A percentile compares a stretch with the other conserved stretches of the same genome.
phyloP scores from a whole-genome alignment of 2,797 vertebrate genomes.

The Phalanger gymnotis region DNA sequence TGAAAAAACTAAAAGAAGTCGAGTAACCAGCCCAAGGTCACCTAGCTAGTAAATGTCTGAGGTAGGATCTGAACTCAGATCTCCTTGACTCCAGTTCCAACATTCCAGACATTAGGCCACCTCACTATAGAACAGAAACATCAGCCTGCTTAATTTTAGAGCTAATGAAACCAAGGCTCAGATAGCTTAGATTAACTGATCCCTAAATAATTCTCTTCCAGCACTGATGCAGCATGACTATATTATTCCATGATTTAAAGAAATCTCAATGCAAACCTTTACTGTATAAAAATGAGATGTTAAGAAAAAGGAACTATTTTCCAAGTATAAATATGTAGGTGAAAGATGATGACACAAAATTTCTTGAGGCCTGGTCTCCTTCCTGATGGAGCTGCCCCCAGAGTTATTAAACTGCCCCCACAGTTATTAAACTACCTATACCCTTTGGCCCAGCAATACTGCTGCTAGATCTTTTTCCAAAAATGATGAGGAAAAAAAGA shows the following conservation, averaged over 20 bases:
- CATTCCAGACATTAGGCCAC: background rate
- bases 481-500: too few relatives aligned
- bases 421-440: too few relatives aligned
- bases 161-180: background rate
- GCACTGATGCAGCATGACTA: background rate
- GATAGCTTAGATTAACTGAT: background rate
- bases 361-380: too few relatives aligned
- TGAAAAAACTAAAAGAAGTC: background rate
- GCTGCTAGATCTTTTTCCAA: too few relatives aligned
- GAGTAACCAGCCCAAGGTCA: background rate
- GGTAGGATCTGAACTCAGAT: background rate
- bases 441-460: too few relatives aligned
- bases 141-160: background rate
- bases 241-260: background rate
- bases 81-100: background rate
- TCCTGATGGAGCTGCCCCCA: too few relatives aligned
- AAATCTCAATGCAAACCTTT: background rate
- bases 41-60: background rate
- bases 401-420: too few relatives aligned
- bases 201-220: background rate
- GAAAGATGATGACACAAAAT: too few relatives aligned
- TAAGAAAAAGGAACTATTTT: background rate
- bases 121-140: background rate
- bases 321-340: background rate
- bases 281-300: background rate